These are phyloP conservation scores for Amphiprion percula DNA, from an alignment of 2,113 vertebrate species.

Conservation along the genomic window DNA sequence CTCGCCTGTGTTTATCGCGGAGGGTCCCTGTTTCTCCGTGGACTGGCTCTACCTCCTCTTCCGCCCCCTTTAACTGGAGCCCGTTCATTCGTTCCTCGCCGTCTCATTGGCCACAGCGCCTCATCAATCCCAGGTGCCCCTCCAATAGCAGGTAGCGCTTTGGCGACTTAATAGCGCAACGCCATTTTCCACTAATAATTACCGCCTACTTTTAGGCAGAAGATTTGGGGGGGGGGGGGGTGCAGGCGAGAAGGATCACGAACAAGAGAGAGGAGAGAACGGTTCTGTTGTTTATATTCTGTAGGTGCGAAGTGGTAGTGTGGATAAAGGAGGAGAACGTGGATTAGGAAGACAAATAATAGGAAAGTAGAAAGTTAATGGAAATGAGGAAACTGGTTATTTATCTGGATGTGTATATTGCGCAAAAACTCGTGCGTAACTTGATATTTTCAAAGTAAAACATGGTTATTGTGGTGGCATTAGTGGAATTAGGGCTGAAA, in stretches of 20 bases:
- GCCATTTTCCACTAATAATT: constrained; percentile 85
- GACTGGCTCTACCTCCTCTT: constrained; percentile 89
- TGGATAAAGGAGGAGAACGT: neutral
- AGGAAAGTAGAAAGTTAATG: neutral
- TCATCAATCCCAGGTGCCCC: constrained; percentile 88
- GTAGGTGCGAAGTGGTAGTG: constrained; percentile 11
- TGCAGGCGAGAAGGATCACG: constrained; percentile 52
- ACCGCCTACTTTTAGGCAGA: constrained; percentile 85
- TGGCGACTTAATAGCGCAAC: constrained; percentile 85
- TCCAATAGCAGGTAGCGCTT: constrained; percentile 82
- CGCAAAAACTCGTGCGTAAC: neutral
- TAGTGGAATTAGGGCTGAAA: too few species aligned
- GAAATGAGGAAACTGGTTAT: neutral
- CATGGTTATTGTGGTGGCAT: too few species aligned
- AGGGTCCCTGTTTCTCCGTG: constrained; percentile 86
- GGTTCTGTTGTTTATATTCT: constrained; percentile 12
- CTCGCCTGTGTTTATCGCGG: constrained; percentile 83
- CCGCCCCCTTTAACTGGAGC: constrained; percentile 92
- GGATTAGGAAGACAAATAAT: neutral
- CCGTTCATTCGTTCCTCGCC: constrained; percentile 80
- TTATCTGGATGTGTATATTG: neutral
- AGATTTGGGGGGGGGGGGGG: constrained; percentile 53
- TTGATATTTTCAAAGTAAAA: too few species aligned
- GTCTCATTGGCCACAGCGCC: constrained; percentile 87
- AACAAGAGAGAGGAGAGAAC: constrained; percentile 44